These are phyloP conservation scores for Phoenicopterus ruber DNA, from an alignment of 2,113 vertebrate species.

Conservation along the genomic window DNA sequence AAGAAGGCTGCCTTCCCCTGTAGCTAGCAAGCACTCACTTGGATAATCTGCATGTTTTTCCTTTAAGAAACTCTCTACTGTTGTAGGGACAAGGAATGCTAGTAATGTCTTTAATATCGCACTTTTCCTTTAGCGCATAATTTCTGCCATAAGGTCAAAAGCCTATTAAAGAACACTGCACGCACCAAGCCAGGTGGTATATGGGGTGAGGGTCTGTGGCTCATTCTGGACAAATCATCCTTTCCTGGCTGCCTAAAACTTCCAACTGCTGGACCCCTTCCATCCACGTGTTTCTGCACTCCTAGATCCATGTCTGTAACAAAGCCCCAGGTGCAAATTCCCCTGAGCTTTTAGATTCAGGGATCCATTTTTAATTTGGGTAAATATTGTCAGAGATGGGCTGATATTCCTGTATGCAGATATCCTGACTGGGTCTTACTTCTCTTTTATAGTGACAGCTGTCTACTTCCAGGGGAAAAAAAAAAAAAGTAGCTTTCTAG, in stretches of 20 bases:
- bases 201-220: neutral
- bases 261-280: neutral
- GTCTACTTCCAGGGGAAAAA: rapidly evolving
- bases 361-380: neutral
- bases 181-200: too few species aligned
- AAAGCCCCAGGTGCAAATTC: neutral
- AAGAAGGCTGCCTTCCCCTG: neutral
- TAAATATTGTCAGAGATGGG: neutral
- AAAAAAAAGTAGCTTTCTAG: neutral
- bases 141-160: neutral
- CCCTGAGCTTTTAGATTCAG: neutral
- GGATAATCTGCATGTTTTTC: neutral
- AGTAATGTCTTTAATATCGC: neutral
- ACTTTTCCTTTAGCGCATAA: neutral
- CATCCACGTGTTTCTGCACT: neutral
- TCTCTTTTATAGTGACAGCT: neutral
- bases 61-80: neutral
- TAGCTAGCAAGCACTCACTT: neutral
- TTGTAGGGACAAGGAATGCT: neutral
- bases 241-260: neutral
- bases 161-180: neutral
- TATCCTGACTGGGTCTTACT: neutral
- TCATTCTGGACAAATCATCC: neutral
- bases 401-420: neutral
- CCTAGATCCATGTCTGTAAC: neutral